A percentile compares a stretch with the other conserved stretches of the same genome.
These are phyloP conservation scores for Phoebastria nigripes DNA, from an alignment of 2,797 vertebrate species.

Conservation along the genomic window DNA sequence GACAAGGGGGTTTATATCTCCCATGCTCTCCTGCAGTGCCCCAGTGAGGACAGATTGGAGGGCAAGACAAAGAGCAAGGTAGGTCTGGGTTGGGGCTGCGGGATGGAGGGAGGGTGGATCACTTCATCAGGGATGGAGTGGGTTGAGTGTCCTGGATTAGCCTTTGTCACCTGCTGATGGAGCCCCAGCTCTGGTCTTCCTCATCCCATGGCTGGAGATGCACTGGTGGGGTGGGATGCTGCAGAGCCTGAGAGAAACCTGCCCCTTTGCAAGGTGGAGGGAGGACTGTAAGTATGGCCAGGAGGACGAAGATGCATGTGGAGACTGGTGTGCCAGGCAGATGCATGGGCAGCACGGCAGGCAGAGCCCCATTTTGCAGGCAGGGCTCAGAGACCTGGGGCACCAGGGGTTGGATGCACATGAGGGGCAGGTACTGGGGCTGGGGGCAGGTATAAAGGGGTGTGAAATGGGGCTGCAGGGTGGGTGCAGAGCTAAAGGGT, in stretches of 20 bases:
- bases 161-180: not conserved
- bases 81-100: not conserved
- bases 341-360: fast-evolving
- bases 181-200: not conserved
- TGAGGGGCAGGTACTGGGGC: not conserved
- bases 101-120: not conserved
- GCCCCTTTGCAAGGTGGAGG: not conserved
- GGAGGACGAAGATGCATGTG: not conserved
- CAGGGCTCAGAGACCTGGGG: not conserved
- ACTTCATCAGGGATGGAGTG: not conserved
- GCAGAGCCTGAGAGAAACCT: not conserved
- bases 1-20: not conserved
- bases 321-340: not conserved
- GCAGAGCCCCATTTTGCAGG: not conserved
- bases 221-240: not conserved
- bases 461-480: not conserved
- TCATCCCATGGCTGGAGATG: not conserved
- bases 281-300: not conserved
- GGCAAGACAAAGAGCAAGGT: slow-evolving; percentile 5
- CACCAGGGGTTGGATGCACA: not conserved
- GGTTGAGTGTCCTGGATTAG: not conserved
- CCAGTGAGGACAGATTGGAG: not conserved
- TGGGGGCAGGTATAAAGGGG: not conserved
- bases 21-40: slow-evolving; percentile 38
- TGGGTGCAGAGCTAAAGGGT: not conserved